Percentiles rank a stretch among this genome's conserved stretches.
These are phyloP conservation scores for Daboia siamensis DNA, from an alignment of 2,113 vertebrate genomes.

Conservation along the genomic window DNA sequence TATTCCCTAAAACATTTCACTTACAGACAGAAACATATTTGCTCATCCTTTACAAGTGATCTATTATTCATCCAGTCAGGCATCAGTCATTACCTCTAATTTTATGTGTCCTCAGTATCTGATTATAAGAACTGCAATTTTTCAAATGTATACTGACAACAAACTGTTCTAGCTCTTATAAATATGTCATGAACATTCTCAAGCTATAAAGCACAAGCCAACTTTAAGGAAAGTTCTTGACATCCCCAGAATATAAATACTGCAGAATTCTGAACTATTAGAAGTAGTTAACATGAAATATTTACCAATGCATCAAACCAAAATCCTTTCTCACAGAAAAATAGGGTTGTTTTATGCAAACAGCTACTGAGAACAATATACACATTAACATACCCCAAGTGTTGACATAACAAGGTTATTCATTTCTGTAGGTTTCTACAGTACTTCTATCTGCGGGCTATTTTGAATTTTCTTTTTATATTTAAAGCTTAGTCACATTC, in stretches of 20 bases:
- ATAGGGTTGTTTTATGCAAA: conserved; percentile 39
- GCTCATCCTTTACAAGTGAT: neutral
- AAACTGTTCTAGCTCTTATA: neutral
- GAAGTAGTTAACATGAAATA: neutral
- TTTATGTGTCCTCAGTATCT: neutral
- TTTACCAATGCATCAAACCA: conserved; percentile 21
- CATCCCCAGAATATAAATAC: conserved; percentile 4
- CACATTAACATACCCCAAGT: conserved; percentile 14
- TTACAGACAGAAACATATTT: neutral
- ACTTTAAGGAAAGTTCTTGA: neutral
- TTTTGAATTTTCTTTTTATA: conserved; percentile 29
- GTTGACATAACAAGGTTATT: conserved; percentile 6
- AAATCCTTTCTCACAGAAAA: neutral
- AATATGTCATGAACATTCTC: neutral
- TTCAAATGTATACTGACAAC: conserved; percentile 9
- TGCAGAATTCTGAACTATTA: conserved; percentile 20
- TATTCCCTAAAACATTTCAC: neutral
- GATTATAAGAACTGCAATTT: neutral
- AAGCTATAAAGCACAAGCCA: conserved; percentile 8
- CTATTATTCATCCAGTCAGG: neutral
- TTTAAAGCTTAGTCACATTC: conserved; percentile 19
- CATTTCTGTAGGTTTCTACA: neutral
- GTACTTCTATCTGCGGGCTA: neutral
- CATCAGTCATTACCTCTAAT: neutral
- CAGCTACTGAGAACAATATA: conserved; percentile 8